Percentiles rank a stretch among this genome's conserved stretches.
Conservation (phyloP, 2,797 vertebrate species). For the Rhynchonycteris naso region DNA sequence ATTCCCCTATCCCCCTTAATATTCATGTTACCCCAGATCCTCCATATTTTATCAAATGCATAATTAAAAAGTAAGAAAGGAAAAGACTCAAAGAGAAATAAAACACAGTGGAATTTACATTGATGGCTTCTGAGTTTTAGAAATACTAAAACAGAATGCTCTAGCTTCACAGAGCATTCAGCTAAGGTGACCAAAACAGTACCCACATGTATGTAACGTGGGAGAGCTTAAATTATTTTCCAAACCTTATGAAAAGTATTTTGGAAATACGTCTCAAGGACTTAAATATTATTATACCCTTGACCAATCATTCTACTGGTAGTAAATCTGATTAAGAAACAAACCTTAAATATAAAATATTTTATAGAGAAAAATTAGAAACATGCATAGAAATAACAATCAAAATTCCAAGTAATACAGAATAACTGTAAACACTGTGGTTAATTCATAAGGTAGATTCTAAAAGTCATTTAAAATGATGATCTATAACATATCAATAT, state of each 20-base stretch:
- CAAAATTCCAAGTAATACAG: neutral
- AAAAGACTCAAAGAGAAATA: neutral
- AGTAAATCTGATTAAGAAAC: neutral
- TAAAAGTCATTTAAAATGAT: neutral
- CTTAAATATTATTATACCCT: neutral
- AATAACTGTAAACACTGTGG: neutral
- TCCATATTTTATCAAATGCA: neutral
- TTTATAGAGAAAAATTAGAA: slow-evolving; percentile 11
- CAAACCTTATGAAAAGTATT: neutral
- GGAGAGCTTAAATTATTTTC: neutral
- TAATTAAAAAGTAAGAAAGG: neutral
- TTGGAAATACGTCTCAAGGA: neutral
- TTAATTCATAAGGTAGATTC: neutral
- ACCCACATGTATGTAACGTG: neutral
- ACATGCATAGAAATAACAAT: neutral
- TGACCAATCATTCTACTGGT: neutral
- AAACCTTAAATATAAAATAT: slow-evolving; percentile 7
- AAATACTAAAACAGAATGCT: slow-evolving; percentile 1
- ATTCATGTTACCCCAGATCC: neutral
- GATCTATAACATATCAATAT: neutral
- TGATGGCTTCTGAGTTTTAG: neutral
- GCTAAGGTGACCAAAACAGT: neutral
- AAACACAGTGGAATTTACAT: neutral
- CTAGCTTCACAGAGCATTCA: neutral
- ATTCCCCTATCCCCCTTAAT: neutral